Evolutionary conservation across 2,888 invertebrate species (phyloP).

Genomic region (Dioctria rufipes): DNA sequence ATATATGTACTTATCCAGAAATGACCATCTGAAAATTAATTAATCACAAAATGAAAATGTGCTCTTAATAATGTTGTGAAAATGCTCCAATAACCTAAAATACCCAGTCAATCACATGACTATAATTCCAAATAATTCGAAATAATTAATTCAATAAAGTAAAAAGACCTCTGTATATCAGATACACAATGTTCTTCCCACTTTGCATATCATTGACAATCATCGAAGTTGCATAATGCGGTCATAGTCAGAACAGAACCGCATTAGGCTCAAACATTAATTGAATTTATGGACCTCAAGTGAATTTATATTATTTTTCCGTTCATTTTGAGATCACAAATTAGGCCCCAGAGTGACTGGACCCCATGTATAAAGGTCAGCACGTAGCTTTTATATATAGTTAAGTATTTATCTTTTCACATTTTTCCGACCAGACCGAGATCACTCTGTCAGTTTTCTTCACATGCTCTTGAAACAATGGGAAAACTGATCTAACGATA

Average conservation of each 20-base stretch:
- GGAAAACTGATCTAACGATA: slow-evolving; percentile 39
- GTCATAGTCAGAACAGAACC: slow-evolving; percentile 27
- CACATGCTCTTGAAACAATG: slow-evolving; percentile 42
- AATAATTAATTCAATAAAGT: slow-evolving; percentile 11
- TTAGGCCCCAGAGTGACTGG: slow-evolving; percentile 40
- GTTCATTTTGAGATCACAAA: slow-evolving; percentile 51
- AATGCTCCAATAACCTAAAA: slow-evolving; percentile 23
- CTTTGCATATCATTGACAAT: slow-evolving; percentile 49
- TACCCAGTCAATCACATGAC: slow-evolving; percentile 40
- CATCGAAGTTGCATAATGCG: slow-evolving; percentile 54
- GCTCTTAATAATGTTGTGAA: not conserved
- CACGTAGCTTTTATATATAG: not conserved
- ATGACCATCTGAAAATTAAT: not conserved
- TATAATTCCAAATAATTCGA: not conserved
- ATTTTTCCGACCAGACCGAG: slow-evolving; percentile 20
- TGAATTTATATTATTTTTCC: slow-evolving; percentile 53
- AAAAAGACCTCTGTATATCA: slow-evolving; percentile 12
- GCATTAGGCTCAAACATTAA: slow-evolving; percentile 32
- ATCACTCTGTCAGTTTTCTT: slow-evolving; percentile 10
- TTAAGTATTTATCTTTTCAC: slow-evolving; percentile 5
- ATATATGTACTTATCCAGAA: not conserved
- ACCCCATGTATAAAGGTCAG: slow-evolving; percentile 25
- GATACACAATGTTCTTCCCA: slow-evolving; percentile 41
- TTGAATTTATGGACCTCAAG: slow-evolving; percentile 53
- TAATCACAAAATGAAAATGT: not conserved